phyloP scores from a whole-genome alignment of 30 jellyfish, hydroid and myxozoan species.

The Nemopilema nomurai region DNA sequence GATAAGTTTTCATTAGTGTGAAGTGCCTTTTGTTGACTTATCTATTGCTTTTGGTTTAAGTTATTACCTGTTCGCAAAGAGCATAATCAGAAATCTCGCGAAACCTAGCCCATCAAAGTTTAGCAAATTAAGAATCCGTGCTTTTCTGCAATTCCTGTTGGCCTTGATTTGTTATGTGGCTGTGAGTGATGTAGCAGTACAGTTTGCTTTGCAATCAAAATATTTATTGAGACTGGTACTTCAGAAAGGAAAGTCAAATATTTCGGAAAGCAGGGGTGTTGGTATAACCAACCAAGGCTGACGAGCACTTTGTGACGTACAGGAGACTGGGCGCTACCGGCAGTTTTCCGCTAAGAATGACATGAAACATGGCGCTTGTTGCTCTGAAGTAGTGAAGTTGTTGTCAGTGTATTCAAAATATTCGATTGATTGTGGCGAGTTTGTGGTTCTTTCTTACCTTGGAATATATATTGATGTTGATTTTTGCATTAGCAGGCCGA shows the following conservation, averaged over 20 bases:
- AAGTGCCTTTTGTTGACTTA: too few species aligned
- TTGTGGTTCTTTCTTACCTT: not conserved
- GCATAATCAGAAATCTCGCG: too few species aligned
- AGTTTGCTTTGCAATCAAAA: not conserved
- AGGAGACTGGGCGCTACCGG: conserved; percentile 51
- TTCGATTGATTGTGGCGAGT: not conserved
- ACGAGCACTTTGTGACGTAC: not conserved
- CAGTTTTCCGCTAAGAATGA: conserved; percentile 12
- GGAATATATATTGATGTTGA: too few species aligned
- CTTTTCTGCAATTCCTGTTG: too few species aligned
- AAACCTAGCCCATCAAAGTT: too few species aligned
- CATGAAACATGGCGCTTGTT: not conserved
- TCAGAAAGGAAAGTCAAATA: not conserved
- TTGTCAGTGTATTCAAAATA: not conserved
- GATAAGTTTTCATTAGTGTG: too few species aligned
- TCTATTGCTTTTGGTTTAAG: too few species aligned
- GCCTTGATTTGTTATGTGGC: not conserved
- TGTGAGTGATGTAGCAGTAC: not conserved
- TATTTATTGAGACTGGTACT: not conserved
- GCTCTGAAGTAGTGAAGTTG: not conserved
- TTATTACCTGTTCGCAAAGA: too few species aligned
- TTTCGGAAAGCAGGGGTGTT: not conserved
- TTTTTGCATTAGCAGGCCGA: not conserved
- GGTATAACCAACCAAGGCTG: not conserved
- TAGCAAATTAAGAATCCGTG: too few species aligned